Conservation (phyloP, 2,113 vertebrate species). For the Clupea harengus region DNA sequence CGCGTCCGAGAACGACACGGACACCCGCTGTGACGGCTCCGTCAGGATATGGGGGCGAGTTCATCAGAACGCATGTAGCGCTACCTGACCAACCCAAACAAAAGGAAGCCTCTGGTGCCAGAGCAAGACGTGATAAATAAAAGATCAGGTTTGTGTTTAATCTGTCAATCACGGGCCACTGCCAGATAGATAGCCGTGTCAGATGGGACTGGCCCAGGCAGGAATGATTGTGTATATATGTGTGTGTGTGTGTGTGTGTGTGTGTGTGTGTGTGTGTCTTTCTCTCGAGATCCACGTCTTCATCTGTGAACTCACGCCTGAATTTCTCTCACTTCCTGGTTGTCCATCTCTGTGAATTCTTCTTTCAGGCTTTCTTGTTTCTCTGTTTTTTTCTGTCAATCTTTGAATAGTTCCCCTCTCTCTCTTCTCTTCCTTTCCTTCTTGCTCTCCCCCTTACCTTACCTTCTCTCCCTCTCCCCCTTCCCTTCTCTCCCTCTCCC, state of each 20-base stretch:
- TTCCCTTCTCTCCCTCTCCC: not conserved
- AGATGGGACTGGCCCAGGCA: constrained; percentile 16
- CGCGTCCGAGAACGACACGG: not conserved
- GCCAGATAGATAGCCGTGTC: constrained; percentile 37
- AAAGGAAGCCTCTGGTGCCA: not conserved
- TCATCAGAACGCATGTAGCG: not conserved
- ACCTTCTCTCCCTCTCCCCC: not conserved
- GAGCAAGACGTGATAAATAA: constrained; percentile 31
- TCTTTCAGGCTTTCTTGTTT: not conserved
- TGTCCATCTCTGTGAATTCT: not conserved
- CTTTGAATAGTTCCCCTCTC: not conserved
- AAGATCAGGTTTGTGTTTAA: constrained; percentile 43
- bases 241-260: not conserved
- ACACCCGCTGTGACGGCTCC: not conserved
- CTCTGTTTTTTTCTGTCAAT: too few species aligned
- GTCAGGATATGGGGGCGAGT: not conserved
- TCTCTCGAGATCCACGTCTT: not conserved
- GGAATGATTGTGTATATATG: not conserved
- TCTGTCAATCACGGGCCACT: constrained; percentile 47
- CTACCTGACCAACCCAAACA: constrained; percentile 1
- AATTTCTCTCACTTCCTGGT: not conserved
- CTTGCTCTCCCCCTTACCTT: not conserved
- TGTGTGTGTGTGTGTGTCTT: not conserved
- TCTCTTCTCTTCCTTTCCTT: not conserved
- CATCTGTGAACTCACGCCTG: not conserved